phyloP scores from a whole-genome alignment of 1,140 invertebrate genomes.

The Wasmannia auropunctata region DNA sequence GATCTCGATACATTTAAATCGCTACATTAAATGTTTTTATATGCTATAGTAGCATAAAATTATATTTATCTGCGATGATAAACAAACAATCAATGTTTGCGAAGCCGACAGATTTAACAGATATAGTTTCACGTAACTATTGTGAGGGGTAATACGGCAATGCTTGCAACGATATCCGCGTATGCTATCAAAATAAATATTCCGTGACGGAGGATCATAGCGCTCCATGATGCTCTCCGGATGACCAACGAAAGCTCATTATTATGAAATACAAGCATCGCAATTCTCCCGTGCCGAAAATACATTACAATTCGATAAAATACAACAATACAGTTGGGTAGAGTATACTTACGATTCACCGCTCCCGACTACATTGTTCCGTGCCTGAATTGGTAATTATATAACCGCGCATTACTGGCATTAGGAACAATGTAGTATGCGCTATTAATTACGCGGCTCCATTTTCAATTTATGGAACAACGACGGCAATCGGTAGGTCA shows the following conservation, averaged over 20 bases:
- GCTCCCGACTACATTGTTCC: slow-evolving; percentile 48
- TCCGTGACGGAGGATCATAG: slow-evolving; percentile 5
- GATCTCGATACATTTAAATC: neutral
- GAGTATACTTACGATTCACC: slow-evolving; percentile 58
- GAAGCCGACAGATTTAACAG: neutral
- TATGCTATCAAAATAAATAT: slow-evolving; percentile 42
- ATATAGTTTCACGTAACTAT: neutral
- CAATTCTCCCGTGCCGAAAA: slow-evolving; percentile 49
- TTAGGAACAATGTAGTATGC: slow-evolving; percentile 50
- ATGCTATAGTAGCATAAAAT: neutral
- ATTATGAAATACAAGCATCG: slow-evolving; percentile 53
- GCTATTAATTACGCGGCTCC: slow-evolving; percentile 55
- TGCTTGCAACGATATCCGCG: slow-evolving; percentile 2
- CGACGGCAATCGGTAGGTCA: slow-evolving; percentile 1
- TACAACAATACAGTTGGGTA: slow-evolving; percentile 24
- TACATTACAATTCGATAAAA: slow-evolving; percentile 58
- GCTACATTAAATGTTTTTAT: neutral
- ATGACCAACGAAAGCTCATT: slow-evolving; percentile 57
- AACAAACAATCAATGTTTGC: neutral
- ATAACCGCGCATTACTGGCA: slow-evolving; percentile 48
- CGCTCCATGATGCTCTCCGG: slow-evolving; percentile 11
- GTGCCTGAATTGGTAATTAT: slow-evolving; percentile 52
- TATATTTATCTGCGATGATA: slow-evolving; percentile 3
- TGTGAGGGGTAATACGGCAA: neutral
- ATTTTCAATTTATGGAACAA: slow-evolving; percentile 53